Evolutionary conservation across 2,888 invertebrate species (phyloP).

Genomic region (Agrilus mali): DNA sequence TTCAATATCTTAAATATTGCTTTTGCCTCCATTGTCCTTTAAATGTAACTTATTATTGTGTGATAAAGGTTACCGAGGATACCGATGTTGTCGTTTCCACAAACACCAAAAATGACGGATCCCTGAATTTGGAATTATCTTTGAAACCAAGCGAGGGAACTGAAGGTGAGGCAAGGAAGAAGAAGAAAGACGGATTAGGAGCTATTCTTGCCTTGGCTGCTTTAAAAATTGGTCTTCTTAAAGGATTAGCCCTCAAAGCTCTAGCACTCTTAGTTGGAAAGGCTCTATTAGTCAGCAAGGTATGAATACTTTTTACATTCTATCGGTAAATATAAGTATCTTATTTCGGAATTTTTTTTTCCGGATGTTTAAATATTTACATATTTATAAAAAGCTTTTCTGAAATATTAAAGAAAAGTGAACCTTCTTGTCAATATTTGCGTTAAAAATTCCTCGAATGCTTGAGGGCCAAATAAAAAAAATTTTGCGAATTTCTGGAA

Average conservation of each 20-base stretch:
- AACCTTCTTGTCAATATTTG: too few species aligned
- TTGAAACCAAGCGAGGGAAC: slow-evolving; percentile 31
- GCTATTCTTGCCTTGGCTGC: slow-evolving; percentile 62
- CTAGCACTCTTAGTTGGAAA: slow-evolving; percentile 72
- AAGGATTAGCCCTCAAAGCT: slow-evolving; percentile 69
- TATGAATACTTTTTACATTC: slow-evolving; percentile 13
- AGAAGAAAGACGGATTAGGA: slow-evolving; percentile 46
- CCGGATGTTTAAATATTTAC: too few species aligned
- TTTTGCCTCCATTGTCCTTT: too few species aligned
- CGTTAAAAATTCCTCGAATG: too few species aligned
- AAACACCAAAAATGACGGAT: slow-evolving; percentile 51
- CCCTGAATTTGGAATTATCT: slow-evolving; percentile 57
- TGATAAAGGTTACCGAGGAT: slow-evolving; percentile 49
- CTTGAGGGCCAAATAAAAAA: too few species aligned
- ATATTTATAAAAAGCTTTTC: too few species aligned
- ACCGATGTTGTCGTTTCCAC: slow-evolving; percentile 67
- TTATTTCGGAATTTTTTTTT: too few species aligned
- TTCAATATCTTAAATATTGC: too few species aligned
- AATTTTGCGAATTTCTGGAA: too few species aligned
- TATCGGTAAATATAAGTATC: too few species aligned
- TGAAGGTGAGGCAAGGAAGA: slow-evolving; percentile 31
- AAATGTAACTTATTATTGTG: neutral
- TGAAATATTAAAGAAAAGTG: too few species aligned
- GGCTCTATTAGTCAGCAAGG: slow-evolving; percentile 70
- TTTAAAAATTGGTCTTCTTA: slow-evolving; percentile 69